Base-by-base conservation (phyloP, 1,140 invertebrate genomes). In the Cydia pomonella region DNA sequence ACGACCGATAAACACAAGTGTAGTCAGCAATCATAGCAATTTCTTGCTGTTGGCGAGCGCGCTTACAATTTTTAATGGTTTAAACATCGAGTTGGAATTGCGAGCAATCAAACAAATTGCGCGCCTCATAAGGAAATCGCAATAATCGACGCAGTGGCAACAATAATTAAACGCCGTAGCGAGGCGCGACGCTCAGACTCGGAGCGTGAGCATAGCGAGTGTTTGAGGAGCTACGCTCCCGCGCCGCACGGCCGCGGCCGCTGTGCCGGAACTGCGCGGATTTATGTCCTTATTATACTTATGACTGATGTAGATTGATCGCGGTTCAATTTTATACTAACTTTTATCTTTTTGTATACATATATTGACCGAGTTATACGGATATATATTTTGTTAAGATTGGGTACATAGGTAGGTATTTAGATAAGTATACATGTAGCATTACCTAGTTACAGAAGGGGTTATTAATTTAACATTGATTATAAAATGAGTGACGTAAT, bases 41-140 rank as follows among this genome's bases (percentile, higher is more conserved):
- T 85, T 87, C 83, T 88, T 87, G 81, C 76, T 81, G 78, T 78
- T 74, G 74, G 79, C 81, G 76, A 75, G 80, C 74, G 81, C 83
- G 82, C 85, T 88, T 88, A 84, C 82, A 83, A 86, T 84, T 81
- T 69, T 87, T 83, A 87, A 87, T 87, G 85, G 83, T 84, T 88
- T 83, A 86, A 88, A 87, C 86, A 90, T 90, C 85, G 83, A 84
- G 79, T 83, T 77, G 82, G 84, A 85, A 89, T 89, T 88, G 85
- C 83, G 77, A 78, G 84, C 79, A 87, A 85, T 90, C 82, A 86
- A 88, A 91, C 84, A 89, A 91, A 91, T 91, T 91, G 85, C 83
- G 79, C 82, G 74, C 80, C 87, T 82, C 87, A 87, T 86, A 87
- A 89, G 85, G 87, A 87, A 91, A 90, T 85, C 80, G 85, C 82